Percentiles rank a stretch among this genome's conserved stretches.
These are phyloP conservation scores for Cervus canadensis DNA, from an alignment of 2,113 vertebrate species.

Conservation along the genomic window DNA sequence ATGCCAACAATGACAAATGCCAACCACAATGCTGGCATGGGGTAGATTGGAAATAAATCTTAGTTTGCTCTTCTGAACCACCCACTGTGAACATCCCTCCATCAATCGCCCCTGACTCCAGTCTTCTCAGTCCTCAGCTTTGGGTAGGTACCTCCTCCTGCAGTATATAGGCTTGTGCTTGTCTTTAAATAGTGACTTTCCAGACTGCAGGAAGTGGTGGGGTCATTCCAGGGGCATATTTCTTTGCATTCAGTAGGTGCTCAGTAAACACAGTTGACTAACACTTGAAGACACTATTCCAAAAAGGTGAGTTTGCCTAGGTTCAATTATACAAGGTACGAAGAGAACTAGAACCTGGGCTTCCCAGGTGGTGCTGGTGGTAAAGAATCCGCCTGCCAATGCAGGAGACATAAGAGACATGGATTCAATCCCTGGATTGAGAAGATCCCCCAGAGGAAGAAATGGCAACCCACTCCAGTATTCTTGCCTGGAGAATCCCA, in stretches of 20 bases:
- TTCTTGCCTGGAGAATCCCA: neutral
- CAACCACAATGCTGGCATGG: neutral
- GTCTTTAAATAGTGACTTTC: neutral
- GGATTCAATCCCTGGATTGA: accelerated
- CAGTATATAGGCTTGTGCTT: neutral
- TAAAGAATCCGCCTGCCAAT: neutral
- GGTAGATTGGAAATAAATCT: neutral
- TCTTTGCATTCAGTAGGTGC: neutral
- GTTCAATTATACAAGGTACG: neutral
- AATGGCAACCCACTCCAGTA: neutral
- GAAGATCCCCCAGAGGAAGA: neutral
- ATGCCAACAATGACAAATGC: neutral
- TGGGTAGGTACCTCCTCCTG: neutral
- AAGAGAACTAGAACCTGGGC: neutral
- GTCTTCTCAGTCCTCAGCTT: neutral
- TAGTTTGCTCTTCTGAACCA: neutral
- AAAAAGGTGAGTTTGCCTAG: neutral
- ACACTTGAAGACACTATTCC: neutral
- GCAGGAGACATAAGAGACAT: neutral
- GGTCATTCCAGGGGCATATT: neutral
- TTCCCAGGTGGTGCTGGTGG: neutral
- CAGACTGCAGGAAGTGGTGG: too few relatives aligned
- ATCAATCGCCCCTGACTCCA: neutral
- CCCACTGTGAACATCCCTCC: neutral
- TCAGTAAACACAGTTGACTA: neutral